Evolutionary conservation across 2,113 vertebrate genomes (phyloP), one percentile per base, ranked within the genome.

Genomic region (Microtus ochrogaster): DNA sequence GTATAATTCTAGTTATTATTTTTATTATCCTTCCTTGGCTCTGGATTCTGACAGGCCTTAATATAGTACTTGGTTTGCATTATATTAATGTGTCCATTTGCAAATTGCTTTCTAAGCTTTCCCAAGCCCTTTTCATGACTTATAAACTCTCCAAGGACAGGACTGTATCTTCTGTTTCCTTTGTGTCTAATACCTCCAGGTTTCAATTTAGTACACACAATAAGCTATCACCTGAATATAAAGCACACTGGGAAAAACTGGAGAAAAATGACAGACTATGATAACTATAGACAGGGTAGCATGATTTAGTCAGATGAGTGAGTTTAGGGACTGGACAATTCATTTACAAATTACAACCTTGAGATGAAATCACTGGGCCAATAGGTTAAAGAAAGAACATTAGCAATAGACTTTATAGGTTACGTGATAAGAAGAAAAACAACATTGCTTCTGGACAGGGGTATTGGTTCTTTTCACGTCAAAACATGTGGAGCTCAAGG

Each of bases 21-120:
- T 97, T 96, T 79, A 95, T 96, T 90, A 95, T 95, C 63, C 72
- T 96, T 95, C 92, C 55, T 97, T 97, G 97, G 97, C 92, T 96
- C 92, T 94, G 10, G 65, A 90, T 87, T 79, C 73, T 95, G 70
- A 82, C 76, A 94, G 89, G 36, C 79, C 61, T 96, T 90, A 92
- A 86, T 84, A 90, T 81, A 96, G 73, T 77, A 87, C 41, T 93
- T 73, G 77, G 22, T 92, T 93, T 96, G 79, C 30, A 92, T 63
- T 61, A 41, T 91, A 94, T 95, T 97, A 94, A 96, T 90, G 41
- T 94, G 63, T 89, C 91, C 92, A 92, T 94, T 97, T 97, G 96
- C 5, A 96, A 96, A 96, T 96, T 95, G 86, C 91, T 95, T 97
- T 90, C 90, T 97, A 84, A 96, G 68, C 33, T 88, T 96, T 89